Evolutionary conservation across 2,888 invertebrate genomes (phyloP), one percentile per base, ranked within the genome.

Genomic region (Glyphotaelius pellucidus): DNA sequence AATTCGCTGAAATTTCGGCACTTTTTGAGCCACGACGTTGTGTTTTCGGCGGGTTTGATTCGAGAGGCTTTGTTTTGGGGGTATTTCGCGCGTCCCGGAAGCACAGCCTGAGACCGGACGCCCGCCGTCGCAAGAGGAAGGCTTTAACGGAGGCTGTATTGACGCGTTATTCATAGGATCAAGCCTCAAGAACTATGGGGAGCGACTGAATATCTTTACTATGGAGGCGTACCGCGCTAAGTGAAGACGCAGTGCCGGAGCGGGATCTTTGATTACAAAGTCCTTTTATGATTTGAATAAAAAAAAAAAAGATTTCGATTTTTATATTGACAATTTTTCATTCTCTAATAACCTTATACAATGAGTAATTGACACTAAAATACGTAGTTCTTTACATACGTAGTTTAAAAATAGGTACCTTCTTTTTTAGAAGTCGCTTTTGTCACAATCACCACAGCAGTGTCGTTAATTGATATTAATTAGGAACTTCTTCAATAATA

Each of bases 161-260:
- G 32, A 42, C 38, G 42, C 86, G 47, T 35, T 38, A 86, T 42
- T 86, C 86, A 42, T 86, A 86, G 86, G 86, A 86, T 86, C 86
- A 42, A 42, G 42, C 86, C 38, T 86, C 86, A 86, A 89, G 80
- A 80, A 79, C 89, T 89, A 89, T 89, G 89, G 80, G 80, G 89
- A 42, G 80, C 89, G 89, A 89, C 89, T 89, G 89, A 89, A 89
- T 89, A 89, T 89, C 89, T 89, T 80, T 25, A 67, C 89, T 89
- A 89, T 79, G 80, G 89, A 80, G 80, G 80, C 42, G 89, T 80
- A 89, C 89, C 80, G 80, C 89, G 89, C 89, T 89, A 86, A 79
- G 89, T 89, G 38, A 25, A 32, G 31, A n/a, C 30, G 15, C 80
- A 89, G 89, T 38, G 81, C 5, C 89, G 89, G 80, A 89, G n/a